Evolutionary conservation across 2,113 vertebrate genomes (phyloP).

Genomic region (Helogale parvula): DNA sequence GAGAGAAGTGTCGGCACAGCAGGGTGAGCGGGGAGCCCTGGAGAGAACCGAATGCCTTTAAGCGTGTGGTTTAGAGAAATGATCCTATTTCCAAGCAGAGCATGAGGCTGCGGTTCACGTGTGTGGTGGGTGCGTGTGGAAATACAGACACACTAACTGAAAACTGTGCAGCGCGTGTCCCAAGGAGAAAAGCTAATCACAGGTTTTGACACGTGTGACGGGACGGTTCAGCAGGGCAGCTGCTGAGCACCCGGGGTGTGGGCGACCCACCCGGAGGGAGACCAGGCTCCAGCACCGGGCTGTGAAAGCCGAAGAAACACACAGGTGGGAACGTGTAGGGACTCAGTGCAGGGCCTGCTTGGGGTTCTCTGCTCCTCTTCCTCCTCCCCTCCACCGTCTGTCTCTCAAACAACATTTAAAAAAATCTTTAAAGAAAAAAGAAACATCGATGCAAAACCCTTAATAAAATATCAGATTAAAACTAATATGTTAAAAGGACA

Average conservation of each 20-base stretch:
- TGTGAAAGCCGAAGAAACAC: background rate
- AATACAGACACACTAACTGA: too few species aligned
- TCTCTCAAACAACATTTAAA: too few species aligned
- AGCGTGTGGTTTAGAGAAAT: background rate
- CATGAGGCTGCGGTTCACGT: background rate
- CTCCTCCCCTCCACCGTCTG: too few species aligned
- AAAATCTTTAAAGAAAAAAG: too few species aligned
- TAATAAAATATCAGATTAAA: background rate
- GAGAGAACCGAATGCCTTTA: background rate
- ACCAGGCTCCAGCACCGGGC: background rate
- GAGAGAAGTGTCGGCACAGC: background rate
- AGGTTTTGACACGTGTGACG: too few species aligned
- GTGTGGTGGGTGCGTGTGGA: background rate
- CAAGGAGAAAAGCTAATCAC: background rate
- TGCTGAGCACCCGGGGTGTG: too few species aligned
- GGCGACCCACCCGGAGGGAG: background rate
- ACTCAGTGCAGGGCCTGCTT: too few species aligned
- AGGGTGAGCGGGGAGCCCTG: background rate
- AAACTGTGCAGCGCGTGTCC: background rate
- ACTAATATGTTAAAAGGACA: background rate
- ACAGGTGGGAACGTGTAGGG: fast-evolving
- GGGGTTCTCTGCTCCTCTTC: too few species aligned
- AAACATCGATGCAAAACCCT: background rate
- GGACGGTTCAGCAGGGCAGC: background rate
- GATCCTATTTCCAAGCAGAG: background rate